These are phyloP conservation scores for Oncorhynchus clarkii DNA, from an alignment of 2,113 vertebrate species.

Conservation along the genomic window DNA sequence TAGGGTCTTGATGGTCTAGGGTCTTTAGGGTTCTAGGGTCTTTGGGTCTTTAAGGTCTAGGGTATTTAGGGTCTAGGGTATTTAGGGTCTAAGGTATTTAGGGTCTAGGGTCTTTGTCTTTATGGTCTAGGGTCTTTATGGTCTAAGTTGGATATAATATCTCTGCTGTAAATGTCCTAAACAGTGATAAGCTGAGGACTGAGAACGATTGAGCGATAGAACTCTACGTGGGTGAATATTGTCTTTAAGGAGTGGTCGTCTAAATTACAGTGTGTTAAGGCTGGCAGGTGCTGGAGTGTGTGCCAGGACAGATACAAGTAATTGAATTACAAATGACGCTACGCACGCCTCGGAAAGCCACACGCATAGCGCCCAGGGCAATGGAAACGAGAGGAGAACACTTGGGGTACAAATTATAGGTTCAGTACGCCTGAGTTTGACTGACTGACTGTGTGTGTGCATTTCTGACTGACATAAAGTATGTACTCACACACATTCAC, in stretches of 20 bases:
- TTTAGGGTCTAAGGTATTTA: too few species aligned
- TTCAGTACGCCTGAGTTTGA: constrained; percentile 43
- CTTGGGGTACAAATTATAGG: constrained; percentile 70
- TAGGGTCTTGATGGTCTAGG: too few species aligned
- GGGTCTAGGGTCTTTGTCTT: too few species aligned
- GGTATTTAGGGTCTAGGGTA: too few species aligned
- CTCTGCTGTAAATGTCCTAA: too few species aligned
- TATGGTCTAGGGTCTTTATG: too few species aligned
- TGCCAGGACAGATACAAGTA: constrained; percentile 43
- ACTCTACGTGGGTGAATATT: neutral
- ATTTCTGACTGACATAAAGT: constrained; percentile 44
- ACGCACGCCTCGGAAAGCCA: constrained; percentile 56
- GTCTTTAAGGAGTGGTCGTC: neutral
- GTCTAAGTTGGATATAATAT: too few species aligned
- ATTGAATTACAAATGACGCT: constrained; percentile 64
- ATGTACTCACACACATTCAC: constrained; percentile 20
- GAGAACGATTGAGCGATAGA: neutral
- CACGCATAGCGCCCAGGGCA: constrained; percentile 58
- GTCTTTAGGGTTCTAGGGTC: too few species aligned
- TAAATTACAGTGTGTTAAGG: constrained; percentile 11
- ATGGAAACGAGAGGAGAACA: constrained; percentile 52
- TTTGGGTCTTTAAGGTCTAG: too few species aligned
- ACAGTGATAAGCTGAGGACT: neutral
- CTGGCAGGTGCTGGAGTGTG: constrained; percentile 30
- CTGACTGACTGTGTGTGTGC: constrained; percentile 12